Evolutionary conservation across 2,888 invertebrate genomes (phyloP), one percentile per base, ranked within the genome.

Genomic region (Sphaerophoria taeniata): DNA sequence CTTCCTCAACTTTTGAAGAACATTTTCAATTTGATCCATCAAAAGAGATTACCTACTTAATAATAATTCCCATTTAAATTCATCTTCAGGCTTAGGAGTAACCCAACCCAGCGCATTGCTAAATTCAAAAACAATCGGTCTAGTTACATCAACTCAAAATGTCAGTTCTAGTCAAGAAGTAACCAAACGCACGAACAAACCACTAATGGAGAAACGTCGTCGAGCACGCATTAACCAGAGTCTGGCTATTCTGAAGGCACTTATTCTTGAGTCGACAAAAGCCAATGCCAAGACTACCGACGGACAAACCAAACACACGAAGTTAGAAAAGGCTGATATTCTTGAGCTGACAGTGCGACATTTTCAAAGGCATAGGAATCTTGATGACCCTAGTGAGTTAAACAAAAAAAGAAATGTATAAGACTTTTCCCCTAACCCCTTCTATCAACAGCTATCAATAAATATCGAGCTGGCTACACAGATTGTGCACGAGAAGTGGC

Each of bases 331-430:
- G 91, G 92, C 92, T 14, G 97, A 97, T 92, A 97, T 97, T 88
- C 92, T 97, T 86, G 97, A 97, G 92, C 93, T 97, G 90, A 96
- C 97, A 2, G 97, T 97, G 65, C 93, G 96, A 78, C 96, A 97
- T 91, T 94, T 97, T 87, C 96, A 96, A 90, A 92, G 95, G 87
- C 95, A 96, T 90, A 94, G 95, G 87, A 95, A 95, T 87, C 92
- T 95, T 45, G 94, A 95, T 87, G 94, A 94, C 87, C 94, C 94
- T 75, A 93, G 93, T 90, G 88, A 88, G 89, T 88, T 16, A 4
- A 11, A 43, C 4, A 0, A 1, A 0, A 11, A 12, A 36, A 14
- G n/a, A 0, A 14, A 6, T 33, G 24, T 6, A 9, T 6, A 65
- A 6, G 12, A 0, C 5, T 9, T 58, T 2, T 31, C 0, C 2